These are phyloP conservation scores for Dolichallabes microphthalmus DNA, from an alignment of 2,113 vertebrate species.

Conservation along the genomic window DNA sequence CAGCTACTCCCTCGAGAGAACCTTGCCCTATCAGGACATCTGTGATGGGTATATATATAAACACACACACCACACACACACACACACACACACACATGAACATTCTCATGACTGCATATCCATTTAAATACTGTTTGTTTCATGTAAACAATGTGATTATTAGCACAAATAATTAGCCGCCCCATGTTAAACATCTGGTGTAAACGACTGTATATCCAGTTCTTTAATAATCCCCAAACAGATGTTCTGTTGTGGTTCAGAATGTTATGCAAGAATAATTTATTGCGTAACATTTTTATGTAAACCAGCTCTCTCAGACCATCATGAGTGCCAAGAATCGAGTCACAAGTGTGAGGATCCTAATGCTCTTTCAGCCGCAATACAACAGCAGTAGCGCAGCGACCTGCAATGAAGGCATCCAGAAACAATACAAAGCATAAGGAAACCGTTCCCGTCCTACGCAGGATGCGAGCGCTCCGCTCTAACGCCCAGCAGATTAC, in stretches of 20 bases:
- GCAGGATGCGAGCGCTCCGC: conserved; percentile 17
- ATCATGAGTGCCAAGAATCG: neutral
- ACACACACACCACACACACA: neutral
- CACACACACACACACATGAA: neutral
- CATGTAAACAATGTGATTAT: neutral
- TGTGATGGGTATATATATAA: conserved; percentile 61
- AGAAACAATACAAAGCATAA: conserved; percentile 3
- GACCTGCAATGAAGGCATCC: neutral
- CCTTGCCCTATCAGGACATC: conserved; percentile 56
- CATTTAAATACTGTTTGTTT: neutral
- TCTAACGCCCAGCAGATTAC: neutral
- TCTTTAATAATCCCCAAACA: neutral
- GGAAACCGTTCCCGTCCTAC: neutral
- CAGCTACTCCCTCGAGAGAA: conserved; percentile 73
- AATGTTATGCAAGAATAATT: too few relatives aligned
- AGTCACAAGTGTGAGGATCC: neutral
- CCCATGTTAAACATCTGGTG: neutral
- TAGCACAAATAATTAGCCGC: neutral
- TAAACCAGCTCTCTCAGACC: neutral
- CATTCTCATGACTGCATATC: neutral
- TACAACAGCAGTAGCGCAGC: neutral
- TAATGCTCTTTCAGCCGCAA: neutral
- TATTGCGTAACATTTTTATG: neutral
- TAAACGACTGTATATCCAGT: neutral
- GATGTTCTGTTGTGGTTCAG: neutral